Conservation (phyloP, 1,140 invertebrate species). For the Holotrichia oblita region DNA sequence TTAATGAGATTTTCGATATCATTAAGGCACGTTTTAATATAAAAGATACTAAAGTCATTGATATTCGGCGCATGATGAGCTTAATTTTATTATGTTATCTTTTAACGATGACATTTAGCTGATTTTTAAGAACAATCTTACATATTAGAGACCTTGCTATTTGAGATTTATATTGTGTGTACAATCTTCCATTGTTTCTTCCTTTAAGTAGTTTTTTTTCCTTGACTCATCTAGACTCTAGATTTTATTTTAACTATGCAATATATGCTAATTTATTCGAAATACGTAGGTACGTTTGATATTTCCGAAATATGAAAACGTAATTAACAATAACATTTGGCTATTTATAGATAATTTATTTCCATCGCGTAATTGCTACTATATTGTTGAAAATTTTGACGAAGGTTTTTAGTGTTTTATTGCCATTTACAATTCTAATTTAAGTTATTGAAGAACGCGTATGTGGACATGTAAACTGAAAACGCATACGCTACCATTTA, state of each 20-base stretch:
- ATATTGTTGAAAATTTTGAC: too few relatives aligned
- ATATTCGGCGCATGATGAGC: neutral
- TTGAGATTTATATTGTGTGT: neutral
- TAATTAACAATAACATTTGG: too few relatives aligned
- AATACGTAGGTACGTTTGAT: neutral
- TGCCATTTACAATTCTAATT: too few relatives aligned
- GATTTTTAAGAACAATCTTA: slow-evolving; percentile 4
- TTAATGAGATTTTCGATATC: neutral
- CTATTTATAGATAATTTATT: too few relatives aligned
- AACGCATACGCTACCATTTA: too few relatives aligned
- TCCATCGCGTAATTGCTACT: too few relatives aligned
- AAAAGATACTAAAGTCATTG: neutral
- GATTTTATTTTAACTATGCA: neutral
- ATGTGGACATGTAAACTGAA: too few relatives aligned
- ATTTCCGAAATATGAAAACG: too few relatives aligned
- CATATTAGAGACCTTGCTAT: slow-evolving; percentile 2
- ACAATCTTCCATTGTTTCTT: neutral
- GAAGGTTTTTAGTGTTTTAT: too few relatives aligned
- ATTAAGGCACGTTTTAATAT: neutral
- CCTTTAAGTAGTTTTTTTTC: neutral
- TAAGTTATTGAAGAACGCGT: too few relatives aligned
- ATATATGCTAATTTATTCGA: slow-evolving; percentile 9
- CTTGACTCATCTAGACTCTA: neutral
- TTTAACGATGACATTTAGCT: slow-evolving; percentile 8
- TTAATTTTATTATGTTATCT: slow-evolving; percentile 14